Base-by-base conservation (phyloP, 2,888 invertebrate genomes). In the Lepidochrysops patricia region DNA sequence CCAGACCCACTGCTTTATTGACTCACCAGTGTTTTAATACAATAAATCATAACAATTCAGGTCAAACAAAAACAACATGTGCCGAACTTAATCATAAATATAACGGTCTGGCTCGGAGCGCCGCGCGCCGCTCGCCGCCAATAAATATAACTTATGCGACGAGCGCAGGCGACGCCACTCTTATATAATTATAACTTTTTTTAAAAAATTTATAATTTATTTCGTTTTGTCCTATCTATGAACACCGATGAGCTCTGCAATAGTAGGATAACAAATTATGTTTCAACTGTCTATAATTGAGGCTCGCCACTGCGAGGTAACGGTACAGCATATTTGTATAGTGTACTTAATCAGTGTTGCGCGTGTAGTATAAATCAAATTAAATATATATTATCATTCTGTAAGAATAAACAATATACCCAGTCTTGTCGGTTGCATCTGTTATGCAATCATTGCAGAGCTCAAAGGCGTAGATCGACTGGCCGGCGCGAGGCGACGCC, bases 1-100 rank as follows among this genome's bases (percentile, higher is more conserved):
- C 89, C 89, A 86, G 86, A 88, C 88, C 89, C 89, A 89, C 88
- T 84, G 84, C 84, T 89, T 89, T 88, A 89, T 89, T 89, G 88
- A 89, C 89, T 88, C 77, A 87, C 87, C 89, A 88, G 87, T 84
- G 86, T 87, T 84, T 82, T 81, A 83, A 52, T 89, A 89, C 87
- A 89, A 86, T 85, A 85, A 88, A 88, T 88, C 85, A 89, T 88
- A 89, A 87, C 88, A 88, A 85, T 84, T 84, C 82, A 83, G 80
- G 84, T 85, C 84, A 84, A 89, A 89, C 86, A 87, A 88, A 59
- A 88, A 87, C 85, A 87, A 88, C 82, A 82, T 83, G 84, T 86
- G 84, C 82, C 80, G 83, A 85, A 84, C 82, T 84, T 81, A 84
- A 84, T 73, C 72, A 84, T 82, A 85, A 83, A 85, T 82, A 86